A percentile compares a stretch with the other conserved stretches of the same genome.
Conservation (phyloP, 2,113 vertebrate species). For the Astur gentilis region DNA sequence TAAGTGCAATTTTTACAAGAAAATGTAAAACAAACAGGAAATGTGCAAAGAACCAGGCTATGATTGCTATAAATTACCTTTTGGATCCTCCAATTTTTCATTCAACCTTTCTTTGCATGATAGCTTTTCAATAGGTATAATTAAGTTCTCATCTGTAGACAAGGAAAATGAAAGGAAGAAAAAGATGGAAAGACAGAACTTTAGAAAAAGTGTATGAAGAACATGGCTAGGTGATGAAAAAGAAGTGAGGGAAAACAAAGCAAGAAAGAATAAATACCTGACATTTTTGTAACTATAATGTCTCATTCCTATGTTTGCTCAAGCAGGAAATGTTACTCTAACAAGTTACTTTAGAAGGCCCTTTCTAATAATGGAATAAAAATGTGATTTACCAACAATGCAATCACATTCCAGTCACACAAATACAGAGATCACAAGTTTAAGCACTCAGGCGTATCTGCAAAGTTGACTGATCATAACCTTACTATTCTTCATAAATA, state of each 20-base stretch:
- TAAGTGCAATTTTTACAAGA: background rate
- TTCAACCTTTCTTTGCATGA: conserved; percentile 80
- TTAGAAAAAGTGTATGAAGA: background rate
- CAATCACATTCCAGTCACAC: background rate
- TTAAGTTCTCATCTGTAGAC: conserved; percentile 79
- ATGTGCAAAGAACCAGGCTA: background rate
- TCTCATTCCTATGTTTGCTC: background rate
- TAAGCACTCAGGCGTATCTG: background rate
- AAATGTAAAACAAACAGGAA: background rate
- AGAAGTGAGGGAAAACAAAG: background rate
- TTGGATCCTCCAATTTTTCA: conserved; percentile 82
- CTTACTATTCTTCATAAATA: background rate
- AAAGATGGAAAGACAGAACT: conserved; percentile 33
- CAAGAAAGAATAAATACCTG: background rate
- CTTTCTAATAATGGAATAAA: background rate
- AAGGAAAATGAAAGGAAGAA: conserved; percentile 47
- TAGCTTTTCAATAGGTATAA: conserved; percentile 79
- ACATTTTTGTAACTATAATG: background rate
- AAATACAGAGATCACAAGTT: background rate
- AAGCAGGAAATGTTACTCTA: background rate
- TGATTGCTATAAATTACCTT: conserved; percentile 75
- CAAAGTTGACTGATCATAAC: background rate
- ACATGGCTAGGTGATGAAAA: background rate
- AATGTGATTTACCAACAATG: background rate
- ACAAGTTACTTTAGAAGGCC: background rate